Conservation (phyloP, 2,797 vertebrate genomes). For the Apogon talboti region DNA sequence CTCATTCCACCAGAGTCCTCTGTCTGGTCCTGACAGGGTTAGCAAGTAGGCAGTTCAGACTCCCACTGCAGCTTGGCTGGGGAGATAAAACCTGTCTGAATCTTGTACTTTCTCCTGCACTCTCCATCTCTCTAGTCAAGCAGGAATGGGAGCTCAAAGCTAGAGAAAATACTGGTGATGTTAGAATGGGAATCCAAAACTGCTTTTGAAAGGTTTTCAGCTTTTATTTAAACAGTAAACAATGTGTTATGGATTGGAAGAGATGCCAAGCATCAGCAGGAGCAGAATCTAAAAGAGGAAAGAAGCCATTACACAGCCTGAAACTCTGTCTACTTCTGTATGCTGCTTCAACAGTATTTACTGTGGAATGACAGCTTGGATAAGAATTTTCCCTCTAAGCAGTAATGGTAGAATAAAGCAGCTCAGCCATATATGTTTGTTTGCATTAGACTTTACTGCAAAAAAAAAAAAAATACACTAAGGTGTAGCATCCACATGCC, state of each 20-base stretch:
- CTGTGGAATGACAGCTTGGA: too few relatives aligned
- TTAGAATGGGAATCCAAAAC: conserved; percentile 81
- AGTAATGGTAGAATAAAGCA: too few relatives aligned
- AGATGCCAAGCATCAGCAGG: conserved; percentile 34
- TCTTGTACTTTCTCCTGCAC: conserved; percentile 28
- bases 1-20: conserved; percentile 48
- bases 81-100: conserved; percentile 58
- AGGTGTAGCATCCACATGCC: too few relatives aligned
- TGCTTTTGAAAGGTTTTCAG: conserved; percentile 66
- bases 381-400: too few relatives aligned
- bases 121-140: conserved; percentile 23
- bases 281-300: conserved; percentile 10
- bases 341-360: conserved; percentile 21
- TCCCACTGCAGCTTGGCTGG: conserved; percentile 41
- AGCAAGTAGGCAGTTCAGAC: conserved; percentile 45
- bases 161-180: conserved; percentile 76
- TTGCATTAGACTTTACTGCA: too few relatives aligned
- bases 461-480: too few relatives aligned
- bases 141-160: conserved; percentile 70
- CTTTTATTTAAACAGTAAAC: conserved; percentile 38
- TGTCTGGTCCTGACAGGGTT: conserved; percentile 59
- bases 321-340: neutral
- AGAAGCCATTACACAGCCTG: neutral
- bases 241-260: conserved; percentile 19
- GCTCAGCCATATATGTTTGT: too few relatives aligned